Conservation (phyloP, 2,113 vertebrate species). For the Falco punctatus region DNA sequence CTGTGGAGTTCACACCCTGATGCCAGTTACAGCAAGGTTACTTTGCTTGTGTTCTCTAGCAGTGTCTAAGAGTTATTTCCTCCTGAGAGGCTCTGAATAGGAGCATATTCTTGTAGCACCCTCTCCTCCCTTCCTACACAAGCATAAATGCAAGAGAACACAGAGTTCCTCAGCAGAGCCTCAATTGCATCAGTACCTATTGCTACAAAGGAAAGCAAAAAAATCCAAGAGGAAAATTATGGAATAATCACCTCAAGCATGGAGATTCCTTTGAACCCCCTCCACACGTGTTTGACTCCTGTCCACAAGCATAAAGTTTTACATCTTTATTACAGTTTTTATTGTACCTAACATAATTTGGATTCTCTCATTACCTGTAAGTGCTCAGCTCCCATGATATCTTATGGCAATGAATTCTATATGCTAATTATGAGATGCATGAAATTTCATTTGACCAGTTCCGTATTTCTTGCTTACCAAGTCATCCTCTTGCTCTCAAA, state of each 20-base stretch:
- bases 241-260: not conserved
- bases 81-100: not conserved
- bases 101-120: not conserved
- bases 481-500: not conserved
- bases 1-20: not conserved
- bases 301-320: not conserved
- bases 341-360: not conserved
- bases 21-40: not conserved
- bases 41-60: not conserved
- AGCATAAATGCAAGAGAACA: not conserved
- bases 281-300: not conserved
- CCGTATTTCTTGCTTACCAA: not conserved
- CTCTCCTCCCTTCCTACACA: not conserved
- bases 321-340: constrained; percentile 12
- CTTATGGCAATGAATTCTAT: not conserved
- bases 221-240: not conserved
- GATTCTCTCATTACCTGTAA: not conserved
- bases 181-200: not conserved
- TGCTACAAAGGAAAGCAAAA: not conserved
- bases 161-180: not conserved
- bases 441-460: constrained; percentile 14
- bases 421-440: not conserved
- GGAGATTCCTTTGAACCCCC: not conserved
- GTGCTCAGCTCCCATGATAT: not conserved
- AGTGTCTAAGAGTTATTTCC: not conserved